Evolutionary conservation across 1,140 invertebrate genomes (phyloP), one percentile per base, ranked within the genome.

Genomic region (Micrasema longulum): DNA sequence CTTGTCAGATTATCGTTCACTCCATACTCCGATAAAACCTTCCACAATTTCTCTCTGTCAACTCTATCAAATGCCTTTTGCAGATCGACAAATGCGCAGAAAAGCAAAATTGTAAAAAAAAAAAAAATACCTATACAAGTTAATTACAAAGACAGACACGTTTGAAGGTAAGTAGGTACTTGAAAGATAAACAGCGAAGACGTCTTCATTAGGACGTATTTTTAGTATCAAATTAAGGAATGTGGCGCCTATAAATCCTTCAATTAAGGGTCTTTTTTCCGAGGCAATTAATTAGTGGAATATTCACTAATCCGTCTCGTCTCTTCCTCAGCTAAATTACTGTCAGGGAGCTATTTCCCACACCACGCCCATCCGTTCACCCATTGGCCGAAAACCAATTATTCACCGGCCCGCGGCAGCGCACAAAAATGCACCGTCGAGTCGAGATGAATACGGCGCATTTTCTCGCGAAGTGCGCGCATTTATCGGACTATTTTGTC

Each of bases 281-380:
- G n/a, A 3, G 20, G 18, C 35, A 16, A 23, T 60, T 60, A 38
- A 60, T 38, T 53, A 18, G 35, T n/a, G 35, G n/a, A 6, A 31
- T 38, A 41, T 60, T 60, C 55, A 22, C 55, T 18, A 60, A 60
- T 60, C 55, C 55, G 35, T 60, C 36, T 60, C 50, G 43, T 7
- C 43, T 16, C 47, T 31, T n/a, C 16, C 23, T 5, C 36, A 10
- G 16, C 55, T 60, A 60, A 60, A 60, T 60, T 43, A 60, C 35
- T 22, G 55, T 60, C 55, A 5, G 18, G 9, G 35, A 38, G 16
- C 3, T 9, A 41, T 41, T 18, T 18, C n/a, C 35, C n/a, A 7
- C 14, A 18, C 31, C 55, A 60, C 55, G 55, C 55, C 55, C 18
- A 12, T 6, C 12, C 35, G 16, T 18, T 41, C 18, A 31, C 18